Evolutionary conservation across 2,888 invertebrate genomes (phyloP), one percentile per base, ranked within the genome.

Genomic region (Congeria kusceri): DNA sequence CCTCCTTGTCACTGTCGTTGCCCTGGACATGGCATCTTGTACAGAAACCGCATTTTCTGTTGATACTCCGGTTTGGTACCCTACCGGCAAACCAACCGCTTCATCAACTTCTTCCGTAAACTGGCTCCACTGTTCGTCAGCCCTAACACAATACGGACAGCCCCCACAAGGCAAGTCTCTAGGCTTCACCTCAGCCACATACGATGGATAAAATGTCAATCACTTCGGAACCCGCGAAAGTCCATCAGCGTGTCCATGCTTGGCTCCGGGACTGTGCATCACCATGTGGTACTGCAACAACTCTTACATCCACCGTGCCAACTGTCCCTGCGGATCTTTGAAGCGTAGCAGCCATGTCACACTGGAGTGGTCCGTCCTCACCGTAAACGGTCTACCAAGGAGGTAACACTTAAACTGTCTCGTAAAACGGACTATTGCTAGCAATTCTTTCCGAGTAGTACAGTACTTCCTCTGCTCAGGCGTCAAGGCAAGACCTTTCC

Each of bases 311-410:
- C 53, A 65, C 47, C 65, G 27, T 9, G 27, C 29, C 11, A 53
- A 13, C 23, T 53, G 53, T 13, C 65, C 53, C 32, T 49, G 53
- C n/a, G 65, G 65, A 20, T 65, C 53, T 27, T 65, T 65, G n/a
- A 65, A 65, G 15, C 32, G 49, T 11, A 18, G 20, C 29, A 65
- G 29, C 65, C 65, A 65, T 15, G 13, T 20, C 1, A 64, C 9
- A 18, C 47, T 47, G 0, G 27, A 25, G 29, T 47, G 64, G 25
- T 49, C 49, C 1, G 64, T 49, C 49, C 28, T 15, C 15, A 49
- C n/a, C 3, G 3, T 25, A 25, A 64, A 64, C 2, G 27, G 28
- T 64, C 64, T 47, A 7, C 64, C 25, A 4, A 28, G 28, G 7
- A 64, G 7, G 28, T 64, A 64, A 49, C 49, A 49, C 27, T 46